Percentiles rank a stretch among this genome's conserved stretches.
phyloP scores from a whole-genome alignment of 2,113 vertebrate genomes.

The Tupaia chinensis region DNA sequence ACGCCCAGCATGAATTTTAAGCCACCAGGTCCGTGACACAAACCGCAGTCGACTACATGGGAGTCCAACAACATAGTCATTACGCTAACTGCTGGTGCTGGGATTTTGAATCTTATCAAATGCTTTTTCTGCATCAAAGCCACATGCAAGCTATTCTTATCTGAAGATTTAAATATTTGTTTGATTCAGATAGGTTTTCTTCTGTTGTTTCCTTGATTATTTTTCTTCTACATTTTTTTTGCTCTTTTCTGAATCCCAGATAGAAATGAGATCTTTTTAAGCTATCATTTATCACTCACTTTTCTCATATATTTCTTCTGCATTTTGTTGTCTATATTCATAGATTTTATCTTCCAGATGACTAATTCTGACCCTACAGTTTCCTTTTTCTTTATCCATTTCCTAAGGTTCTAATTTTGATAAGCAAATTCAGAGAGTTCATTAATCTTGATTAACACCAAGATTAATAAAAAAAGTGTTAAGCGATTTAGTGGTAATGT shows the following conservation, averaged over 20 bases:
- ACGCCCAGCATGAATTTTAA: too few relatives aligned
- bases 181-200: neutral
- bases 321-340: neutral
- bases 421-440: neutral
- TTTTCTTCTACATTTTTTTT: neutral
- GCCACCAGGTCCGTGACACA: too few relatives aligned
- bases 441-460: slow-evolving; percentile 15
- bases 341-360: neutral
- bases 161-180: neutral
- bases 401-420: neutral
- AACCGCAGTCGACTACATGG: too few relatives aligned
- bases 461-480: neutral
- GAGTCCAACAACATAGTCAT: too few relatives aligned
- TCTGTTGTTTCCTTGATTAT: neutral
- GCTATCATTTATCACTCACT: neutral
- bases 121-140: neutral
- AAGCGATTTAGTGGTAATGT: neutral
- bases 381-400: neutral
- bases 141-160: neutral
- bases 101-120: too few relatives aligned
- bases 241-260: neutral
- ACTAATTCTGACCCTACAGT: neutral
- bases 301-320: neutral
- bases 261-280: neutral
- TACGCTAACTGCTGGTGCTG: too few relatives aligned